These are phyloP conservation scores for Phyllotis vaccarum DNA, from an alignment of 2,797 vertebrate genomes.

Conservation along the genomic window DNA sequence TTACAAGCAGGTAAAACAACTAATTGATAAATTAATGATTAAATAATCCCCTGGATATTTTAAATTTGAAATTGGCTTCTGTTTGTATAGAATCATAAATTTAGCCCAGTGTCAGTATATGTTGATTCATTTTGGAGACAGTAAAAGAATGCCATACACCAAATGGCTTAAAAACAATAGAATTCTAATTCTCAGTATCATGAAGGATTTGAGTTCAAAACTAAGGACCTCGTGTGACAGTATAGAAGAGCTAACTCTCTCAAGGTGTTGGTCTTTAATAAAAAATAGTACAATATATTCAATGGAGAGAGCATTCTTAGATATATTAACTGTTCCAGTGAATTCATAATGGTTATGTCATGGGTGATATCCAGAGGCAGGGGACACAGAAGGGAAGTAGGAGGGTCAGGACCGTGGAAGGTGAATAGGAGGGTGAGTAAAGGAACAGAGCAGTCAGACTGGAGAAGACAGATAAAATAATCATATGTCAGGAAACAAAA, in stretches of 20 bases:
- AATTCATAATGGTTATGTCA: neutral
- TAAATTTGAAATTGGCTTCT: neutral
- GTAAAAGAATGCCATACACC: neutral
- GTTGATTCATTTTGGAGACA: neutral
- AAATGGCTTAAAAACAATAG: neutral
- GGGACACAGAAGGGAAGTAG: no score
- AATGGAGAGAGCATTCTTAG: neutral
- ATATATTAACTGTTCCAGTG: neutral
- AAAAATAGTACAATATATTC: neutral
- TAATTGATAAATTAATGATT: neutral
- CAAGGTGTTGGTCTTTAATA: neutral
- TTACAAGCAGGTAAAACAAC: neutral
- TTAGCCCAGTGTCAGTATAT: neutral
- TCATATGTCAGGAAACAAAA: neutral
- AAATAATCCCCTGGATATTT: neutral
- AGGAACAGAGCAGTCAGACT: neutral
- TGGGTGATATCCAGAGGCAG: no score
- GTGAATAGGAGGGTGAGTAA: neutral
- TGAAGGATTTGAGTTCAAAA: neutral
- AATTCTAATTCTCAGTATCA: neutral
- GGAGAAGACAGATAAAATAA: neutral
- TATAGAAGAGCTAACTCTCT: neutral
- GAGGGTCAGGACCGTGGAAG: neutral
- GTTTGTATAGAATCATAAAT: neutral
- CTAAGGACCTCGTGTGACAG: rapidly evolving